Base-by-base conservation (phyloP, 2,797 vertebrate genomes). In the Caiman crocodilus region DNA sequence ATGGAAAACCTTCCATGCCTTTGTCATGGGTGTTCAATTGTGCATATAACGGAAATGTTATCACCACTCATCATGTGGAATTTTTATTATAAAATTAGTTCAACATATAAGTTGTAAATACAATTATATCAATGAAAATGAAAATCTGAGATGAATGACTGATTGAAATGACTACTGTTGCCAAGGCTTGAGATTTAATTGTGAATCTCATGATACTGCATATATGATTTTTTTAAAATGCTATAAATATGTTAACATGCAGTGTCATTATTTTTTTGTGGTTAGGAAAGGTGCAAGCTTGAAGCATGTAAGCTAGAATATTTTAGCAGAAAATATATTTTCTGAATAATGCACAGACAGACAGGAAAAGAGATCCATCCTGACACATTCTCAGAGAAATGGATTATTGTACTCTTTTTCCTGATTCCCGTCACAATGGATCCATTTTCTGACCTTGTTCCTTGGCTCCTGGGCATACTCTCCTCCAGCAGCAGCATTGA, bases 361-460 rank as follows among this genome's bases (percentile, higher is more conserved):
- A 84, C 87, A 94, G 89, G 92, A 95, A 82, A 55, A 84, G 63
- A 91, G 79, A 96, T 90, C 67, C 35, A 69, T 86, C 63, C 69
- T 95, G 94, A 96, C 92, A 94, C 76, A 84, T 86, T 88, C 92
- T 94, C 74, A 90, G 50, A 60, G 84, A 93, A 50, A 71, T 71
- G 64, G 76, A 76, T 94, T 88, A 84, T 71, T 91, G 74, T 82
- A 91, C 63, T 84, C 82, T 88, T 94, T 87, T 86, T 32, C 79
- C 89, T 75, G 87, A 69, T 84, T 94, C 59, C 82, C 95, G 92
- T 92, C 94, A 95, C 87, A 96, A 88, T 82, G 35, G 79, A 89
- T 96, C 84, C 84, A 71, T 86, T 95, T 90, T 91, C 61, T 87
- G 82, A 86, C n/a, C 32, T 67, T 76, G 23, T 35, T 93, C 74